A percentile compares a stretch with the other conserved stretches of the same genome.
Conservation (phyloP, 2,797 vertebrate genomes). For the Threskiornis aethiopicus region DNA sequence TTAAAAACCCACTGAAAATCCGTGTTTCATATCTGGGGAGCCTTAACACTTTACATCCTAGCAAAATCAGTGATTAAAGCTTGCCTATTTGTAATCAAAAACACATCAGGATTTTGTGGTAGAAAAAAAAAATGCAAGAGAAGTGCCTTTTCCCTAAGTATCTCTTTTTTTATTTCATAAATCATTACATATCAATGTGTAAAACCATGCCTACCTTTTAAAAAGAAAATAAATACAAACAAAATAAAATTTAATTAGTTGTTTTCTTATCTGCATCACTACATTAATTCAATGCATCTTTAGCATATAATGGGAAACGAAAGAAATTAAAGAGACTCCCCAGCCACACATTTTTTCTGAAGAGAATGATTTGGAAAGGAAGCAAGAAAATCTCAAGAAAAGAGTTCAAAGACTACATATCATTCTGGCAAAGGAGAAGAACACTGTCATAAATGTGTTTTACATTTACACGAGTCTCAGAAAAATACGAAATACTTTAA, state of each 20-base stretch:
- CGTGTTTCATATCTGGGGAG: neutral
- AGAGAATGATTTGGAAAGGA: neutral
- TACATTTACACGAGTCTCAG: neutral
- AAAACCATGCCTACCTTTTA: neutral
- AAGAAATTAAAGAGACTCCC: neutral
- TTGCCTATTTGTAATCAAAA: neutral
- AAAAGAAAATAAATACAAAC: neutral
- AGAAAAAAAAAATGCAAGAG: neutral
- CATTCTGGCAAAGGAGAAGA: neutral
- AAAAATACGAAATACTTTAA: neutral
- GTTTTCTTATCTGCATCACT: neutral
- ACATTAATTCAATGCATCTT: neutral
- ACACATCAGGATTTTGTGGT: neutral
- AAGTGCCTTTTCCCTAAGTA: neutral
- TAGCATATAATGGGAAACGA: neutral
- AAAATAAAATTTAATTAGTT: neutral
- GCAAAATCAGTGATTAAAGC: neutral
- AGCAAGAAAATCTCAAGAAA: neutral
- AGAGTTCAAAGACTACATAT: neutral
- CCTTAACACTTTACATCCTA: neutral
- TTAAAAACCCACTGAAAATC: neutral
- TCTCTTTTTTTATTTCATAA: neutral
- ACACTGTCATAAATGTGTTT: neutral
- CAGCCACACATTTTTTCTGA: neutral
- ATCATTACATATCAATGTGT: neutral